These are phyloP conservation scores for Myotis pilosus DNA, from an alignment of 2,797 vertebrate species.

Conservation along the genomic window DNA sequence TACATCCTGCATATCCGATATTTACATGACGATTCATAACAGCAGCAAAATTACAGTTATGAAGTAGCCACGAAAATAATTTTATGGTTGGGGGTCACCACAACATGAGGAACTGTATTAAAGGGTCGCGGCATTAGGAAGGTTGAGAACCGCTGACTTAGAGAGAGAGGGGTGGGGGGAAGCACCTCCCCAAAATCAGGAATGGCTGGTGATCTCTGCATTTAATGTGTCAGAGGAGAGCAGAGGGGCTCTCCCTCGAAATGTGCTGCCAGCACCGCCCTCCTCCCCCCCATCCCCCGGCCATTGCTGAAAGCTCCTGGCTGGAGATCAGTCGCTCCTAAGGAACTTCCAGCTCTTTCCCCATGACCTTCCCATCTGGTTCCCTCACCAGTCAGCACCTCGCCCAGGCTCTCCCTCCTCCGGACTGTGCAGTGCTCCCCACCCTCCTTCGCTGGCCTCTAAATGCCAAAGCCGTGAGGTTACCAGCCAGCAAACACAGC, in stretches of 20 bases:
- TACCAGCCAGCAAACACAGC: conserved; percentile 50
- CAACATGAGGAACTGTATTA: too few relatives aligned
- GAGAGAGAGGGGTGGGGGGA: background rate
- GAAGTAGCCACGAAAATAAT: too few relatives aligned
- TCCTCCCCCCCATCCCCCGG: background rate
- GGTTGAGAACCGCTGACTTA: background rate
- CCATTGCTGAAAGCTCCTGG: conserved; percentile 26
- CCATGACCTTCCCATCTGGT: conserved; percentile 56
- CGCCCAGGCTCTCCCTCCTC: conserved; percentile 41
- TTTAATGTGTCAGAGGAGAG: background rate
- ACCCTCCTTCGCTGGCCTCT: conserved; percentile 46
- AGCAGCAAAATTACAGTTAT: too few relatives aligned
- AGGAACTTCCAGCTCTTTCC: conserved; percentile 24
- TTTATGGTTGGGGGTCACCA: too few relatives aligned
- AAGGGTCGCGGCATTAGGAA: too few relatives aligned
- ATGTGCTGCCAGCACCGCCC: background rate
- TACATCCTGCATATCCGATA: too few relatives aligned
- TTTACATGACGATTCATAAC: too few relatives aligned
- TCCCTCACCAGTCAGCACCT: background rate
- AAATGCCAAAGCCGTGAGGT: conserved; percentile 53
- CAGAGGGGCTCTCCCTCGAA: background rate
- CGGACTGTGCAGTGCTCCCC: conserved; percentile 4
- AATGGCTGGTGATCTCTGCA: background rate
- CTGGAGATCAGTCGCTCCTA: background rate
- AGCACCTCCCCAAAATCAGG: background rate